Evolutionary conservation across 92 coral and sea anemone species (phyloP).

Genomic region (Zoanthus solanderi): DNA sequence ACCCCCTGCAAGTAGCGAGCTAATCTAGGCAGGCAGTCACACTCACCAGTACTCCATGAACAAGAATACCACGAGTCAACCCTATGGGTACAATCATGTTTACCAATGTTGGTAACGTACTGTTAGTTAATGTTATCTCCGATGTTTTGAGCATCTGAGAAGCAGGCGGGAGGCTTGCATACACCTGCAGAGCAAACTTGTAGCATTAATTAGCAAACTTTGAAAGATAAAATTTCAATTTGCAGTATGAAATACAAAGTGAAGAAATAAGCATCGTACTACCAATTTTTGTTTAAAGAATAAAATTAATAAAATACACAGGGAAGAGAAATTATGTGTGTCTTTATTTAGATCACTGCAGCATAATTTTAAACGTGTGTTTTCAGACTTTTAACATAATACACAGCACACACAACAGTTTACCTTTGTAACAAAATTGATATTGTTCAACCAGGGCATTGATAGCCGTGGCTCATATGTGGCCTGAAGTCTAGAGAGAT

Average conservation of each 20-base stretch:
- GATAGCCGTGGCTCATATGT: slow-evolving; percentile 89
- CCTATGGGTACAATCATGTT: slow-evolving; percentile 74
- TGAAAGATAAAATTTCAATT: no score
- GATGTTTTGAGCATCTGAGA: slow-evolving; percentile 63
- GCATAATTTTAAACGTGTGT: neutral
- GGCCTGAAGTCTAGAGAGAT: slow-evolving; percentile 70
- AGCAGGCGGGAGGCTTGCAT: slow-evolving; percentile 73
- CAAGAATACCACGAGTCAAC: slow-evolving; percentile 72
- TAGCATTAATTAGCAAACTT: no score
- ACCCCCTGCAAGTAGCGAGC: no score
- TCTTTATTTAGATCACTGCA: no score
- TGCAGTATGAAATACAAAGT: neutral
- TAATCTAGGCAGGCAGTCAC: no score
- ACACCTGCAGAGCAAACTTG: slow-evolving; percentile 50
- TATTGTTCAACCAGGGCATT: slow-evolving; percentile 83
- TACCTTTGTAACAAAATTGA: slow-evolving; percentile 80
- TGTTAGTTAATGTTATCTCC: slow-evolving; percentile 41
- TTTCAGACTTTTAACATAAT: neutral
- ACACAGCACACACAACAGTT: neutral
- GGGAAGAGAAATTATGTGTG: no score
- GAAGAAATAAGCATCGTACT: neutral
- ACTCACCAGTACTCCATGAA: slow-evolving; percentile 86
- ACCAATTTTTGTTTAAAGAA: no score
- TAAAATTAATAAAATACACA: no score
- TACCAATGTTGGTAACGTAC: slow-evolving; percentile 47